Evolutionary conservation across 2,797 vertebrate genomes (phyloP).

Genomic region (Myotis daubentonii): DNA sequence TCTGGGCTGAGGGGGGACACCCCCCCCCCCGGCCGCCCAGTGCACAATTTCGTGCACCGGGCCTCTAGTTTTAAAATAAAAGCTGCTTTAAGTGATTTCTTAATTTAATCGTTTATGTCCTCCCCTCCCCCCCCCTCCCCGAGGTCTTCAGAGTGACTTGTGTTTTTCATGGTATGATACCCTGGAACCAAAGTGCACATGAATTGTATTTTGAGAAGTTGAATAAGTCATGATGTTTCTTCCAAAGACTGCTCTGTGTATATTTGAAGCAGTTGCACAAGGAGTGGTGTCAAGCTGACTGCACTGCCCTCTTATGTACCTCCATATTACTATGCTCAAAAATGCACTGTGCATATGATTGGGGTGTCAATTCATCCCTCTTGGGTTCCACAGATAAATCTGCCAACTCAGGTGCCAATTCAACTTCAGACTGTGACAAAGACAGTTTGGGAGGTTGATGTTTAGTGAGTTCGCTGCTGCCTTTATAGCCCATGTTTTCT

Average conservation of each 20-base stretch:
- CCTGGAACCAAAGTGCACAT: too few species aligned
- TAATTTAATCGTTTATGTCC: background rate
- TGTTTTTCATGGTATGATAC: background rate
- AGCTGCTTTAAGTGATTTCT: background rate
- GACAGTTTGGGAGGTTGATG: background rate
- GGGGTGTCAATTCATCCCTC: background rate
- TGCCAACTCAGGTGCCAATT: constrained; percentile 18
- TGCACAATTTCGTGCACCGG: too few species aligned
- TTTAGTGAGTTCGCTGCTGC: background rate
- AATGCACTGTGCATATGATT: background rate
- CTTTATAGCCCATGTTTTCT: background rate
- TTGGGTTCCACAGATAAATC: background rate
- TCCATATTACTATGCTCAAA: background rate
- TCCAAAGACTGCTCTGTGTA: background rate
- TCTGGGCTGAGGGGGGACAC: too few species aligned
- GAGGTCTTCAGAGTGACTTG: background rate
- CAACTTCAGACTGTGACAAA: background rate
- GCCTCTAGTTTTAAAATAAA: constrained; percentile 1
- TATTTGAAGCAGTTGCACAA: background rate
- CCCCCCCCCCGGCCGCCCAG: too few species aligned
- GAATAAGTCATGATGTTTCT: background rate
- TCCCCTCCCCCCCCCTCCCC: too few species aligned
- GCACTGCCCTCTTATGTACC: background rate
- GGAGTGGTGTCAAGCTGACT: background rate
- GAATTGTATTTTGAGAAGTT: background rate